A percentile compares a stretch with the other conserved stretches of the same genome.
Evolutionary conservation across 2,888 invertebrate species (phyloP).

Genomic region (Hesperia comma): DNA sequence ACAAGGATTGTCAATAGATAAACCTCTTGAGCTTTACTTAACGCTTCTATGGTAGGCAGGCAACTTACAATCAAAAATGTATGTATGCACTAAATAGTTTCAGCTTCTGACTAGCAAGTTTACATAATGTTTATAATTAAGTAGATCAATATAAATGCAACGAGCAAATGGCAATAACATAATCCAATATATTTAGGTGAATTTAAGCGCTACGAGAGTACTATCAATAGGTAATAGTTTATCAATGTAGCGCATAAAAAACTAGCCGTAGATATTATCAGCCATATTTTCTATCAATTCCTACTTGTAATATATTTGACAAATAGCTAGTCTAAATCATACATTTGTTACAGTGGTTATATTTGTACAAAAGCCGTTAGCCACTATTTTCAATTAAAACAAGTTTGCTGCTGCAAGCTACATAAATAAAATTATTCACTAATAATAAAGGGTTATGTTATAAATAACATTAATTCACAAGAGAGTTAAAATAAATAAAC

Average conservation of each 20-base stretch:
- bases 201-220: background rate
- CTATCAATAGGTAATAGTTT: no score
- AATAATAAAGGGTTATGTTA: background rate
- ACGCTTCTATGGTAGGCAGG: no score
- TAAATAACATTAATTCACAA: background rate
- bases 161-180: background rate
- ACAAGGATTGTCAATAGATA: no score
- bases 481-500: constrained; percentile 2
- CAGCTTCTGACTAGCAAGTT: no score
- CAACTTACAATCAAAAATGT: no score
- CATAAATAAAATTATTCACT: background rate
- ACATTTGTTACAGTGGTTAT: background rate
- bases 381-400: background rate
- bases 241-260: background rate
- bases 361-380: constrained; percentile 8
- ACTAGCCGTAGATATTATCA: background rate
- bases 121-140: no score
- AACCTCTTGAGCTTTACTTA: no score
- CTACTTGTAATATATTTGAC: background rate
- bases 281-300: background rate
- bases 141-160: background rate
- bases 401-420: background rate
- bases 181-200: background rate
- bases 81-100: no score
- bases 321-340: background rate